Percentiles rank a stretch among this genome's conserved stretches.
phyloP scores from a whole-genome alignment of 2,113 vertebrate species.

The mouse (Mus musculus) region DNA sequence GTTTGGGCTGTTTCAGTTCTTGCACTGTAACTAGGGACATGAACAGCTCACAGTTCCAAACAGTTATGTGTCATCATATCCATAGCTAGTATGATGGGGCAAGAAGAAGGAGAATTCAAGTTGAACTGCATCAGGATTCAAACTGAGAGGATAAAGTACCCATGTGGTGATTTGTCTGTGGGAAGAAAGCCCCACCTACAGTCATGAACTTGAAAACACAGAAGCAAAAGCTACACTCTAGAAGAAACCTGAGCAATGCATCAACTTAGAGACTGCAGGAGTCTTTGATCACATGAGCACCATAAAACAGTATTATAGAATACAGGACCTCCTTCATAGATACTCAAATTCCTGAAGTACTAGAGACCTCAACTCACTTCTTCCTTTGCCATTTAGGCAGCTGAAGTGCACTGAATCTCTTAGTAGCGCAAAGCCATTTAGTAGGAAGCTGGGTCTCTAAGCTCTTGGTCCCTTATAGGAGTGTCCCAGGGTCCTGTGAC shows the following conservation, averaged over 20 bases:
- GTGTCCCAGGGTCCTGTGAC: not conserved
- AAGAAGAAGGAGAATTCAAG: not conserved
- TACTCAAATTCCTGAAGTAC: not conserved
- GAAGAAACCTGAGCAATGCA: not conserved
- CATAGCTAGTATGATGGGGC: accelerated
- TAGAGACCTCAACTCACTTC: too few species aligned
- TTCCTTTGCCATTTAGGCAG: not conserved
- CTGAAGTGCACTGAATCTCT: too few species aligned
- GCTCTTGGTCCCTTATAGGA: not conserved
- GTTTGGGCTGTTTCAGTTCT: too few species aligned
- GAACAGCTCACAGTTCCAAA: not conserved
- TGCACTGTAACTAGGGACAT: not conserved
- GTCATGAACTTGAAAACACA: not conserved
- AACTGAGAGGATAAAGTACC: not conserved
- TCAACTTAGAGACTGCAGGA: not conserved
- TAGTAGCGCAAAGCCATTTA: not conserved
- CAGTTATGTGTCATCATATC: not conserved
- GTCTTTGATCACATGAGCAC: not conserved
- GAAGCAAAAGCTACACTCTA: not conserved
- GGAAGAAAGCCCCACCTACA: not conserved
- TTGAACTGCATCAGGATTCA: not conserved
- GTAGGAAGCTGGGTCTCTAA: not conserved
- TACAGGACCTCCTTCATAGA: not conserved
- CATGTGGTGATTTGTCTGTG: not conserved
- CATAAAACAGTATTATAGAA: not conserved